Percentiles rank a stretch among this genome's conserved stretches.
Evolutionary conservation across 2,797 vertebrate species (phyloP).

Genomic region (Helostoma temminkii): DNA sequence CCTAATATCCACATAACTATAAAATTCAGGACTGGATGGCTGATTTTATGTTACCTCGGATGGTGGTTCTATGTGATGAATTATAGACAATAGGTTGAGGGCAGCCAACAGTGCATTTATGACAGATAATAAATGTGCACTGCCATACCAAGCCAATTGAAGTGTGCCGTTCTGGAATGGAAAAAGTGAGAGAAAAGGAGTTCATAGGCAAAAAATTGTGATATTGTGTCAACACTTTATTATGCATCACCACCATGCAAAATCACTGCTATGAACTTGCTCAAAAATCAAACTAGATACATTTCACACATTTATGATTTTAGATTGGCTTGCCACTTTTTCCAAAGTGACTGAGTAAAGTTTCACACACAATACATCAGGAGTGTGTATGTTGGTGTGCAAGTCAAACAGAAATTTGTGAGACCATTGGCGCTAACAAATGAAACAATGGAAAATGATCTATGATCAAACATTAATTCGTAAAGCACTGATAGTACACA

Average conservation of each 20-base stretch:
- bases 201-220: conserved; percentile 71
- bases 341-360: conserved; percentile 63
- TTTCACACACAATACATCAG: conserved; percentile 55
- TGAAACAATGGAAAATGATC: conserved; percentile 51
- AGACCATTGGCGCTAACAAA: conserved; percentile 38
- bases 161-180: conserved; percentile 73
- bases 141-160: conserved; percentile 70
- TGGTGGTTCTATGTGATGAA: conserved; percentile 72
- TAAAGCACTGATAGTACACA: conserved; percentile 54
- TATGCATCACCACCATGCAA: conserved; percentile 83
- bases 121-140: conserved; percentile 81
- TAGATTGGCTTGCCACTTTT: conserved; percentile 72
- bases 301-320: conserved; percentile 81
- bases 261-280: conserved; percentile 81
- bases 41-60: conserved; percentile 73
- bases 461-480: conserved; percentile 43
- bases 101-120: conserved; percentile 75
- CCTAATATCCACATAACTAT: conserved; percentile 58
- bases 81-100: conserved; percentile 77
- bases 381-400: conserved; percentile 60
- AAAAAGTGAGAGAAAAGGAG: conserved; percentile 66
- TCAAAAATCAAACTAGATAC: conserved; percentile 77
- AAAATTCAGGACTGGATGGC: conserved; percentile 58
- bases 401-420: conserved; percentile 45
- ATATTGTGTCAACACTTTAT: conserved; percentile 84